phyloP scores from a whole-genome alignment of 30 jellyfish, hydroid and myxozoan genomes.

The Clytia hemisphaerica region DNA sequence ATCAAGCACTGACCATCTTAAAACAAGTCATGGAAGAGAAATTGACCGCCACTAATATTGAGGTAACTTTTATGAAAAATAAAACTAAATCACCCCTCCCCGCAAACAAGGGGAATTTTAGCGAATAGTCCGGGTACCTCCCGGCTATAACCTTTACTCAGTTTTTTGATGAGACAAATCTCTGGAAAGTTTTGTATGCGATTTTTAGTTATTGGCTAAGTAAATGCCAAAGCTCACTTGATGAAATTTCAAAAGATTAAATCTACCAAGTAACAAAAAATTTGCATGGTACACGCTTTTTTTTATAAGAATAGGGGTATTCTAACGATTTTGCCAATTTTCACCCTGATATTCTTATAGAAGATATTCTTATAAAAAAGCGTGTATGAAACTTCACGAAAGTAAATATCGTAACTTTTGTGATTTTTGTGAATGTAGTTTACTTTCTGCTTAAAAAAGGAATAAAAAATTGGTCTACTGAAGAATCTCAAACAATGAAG shows the following conservation, averaged over 20 bases:
- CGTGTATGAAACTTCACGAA: no score
- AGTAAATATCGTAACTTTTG: no score
- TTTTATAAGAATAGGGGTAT: background rate
- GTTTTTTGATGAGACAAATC: background rate
- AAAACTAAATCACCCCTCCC: no score
- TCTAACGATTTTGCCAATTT: background rate
- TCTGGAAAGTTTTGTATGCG: background rate
- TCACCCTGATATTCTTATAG: background rate
- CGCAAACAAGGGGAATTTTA: no score
- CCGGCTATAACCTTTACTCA: background rate
- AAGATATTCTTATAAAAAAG: background rate
- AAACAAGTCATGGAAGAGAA: conserved; percentile 99
- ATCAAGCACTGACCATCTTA: conserved; percentile 68
- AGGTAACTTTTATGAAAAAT: no score
- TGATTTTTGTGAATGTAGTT: no score
- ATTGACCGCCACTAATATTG: conserved; percentile 84
- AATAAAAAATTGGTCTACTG: no score
- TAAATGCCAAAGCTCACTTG: no score
- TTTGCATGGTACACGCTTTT: background rate
- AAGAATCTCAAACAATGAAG: no score
- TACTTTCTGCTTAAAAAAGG: no score
- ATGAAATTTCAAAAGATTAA: no score
- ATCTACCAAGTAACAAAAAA: no score
- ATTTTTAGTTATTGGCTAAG: background rate
- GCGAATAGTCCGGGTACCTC: background rate